Conservation (phyloP, 2,888 invertebrate species). For the Nemapogon koenigi region DNA sequence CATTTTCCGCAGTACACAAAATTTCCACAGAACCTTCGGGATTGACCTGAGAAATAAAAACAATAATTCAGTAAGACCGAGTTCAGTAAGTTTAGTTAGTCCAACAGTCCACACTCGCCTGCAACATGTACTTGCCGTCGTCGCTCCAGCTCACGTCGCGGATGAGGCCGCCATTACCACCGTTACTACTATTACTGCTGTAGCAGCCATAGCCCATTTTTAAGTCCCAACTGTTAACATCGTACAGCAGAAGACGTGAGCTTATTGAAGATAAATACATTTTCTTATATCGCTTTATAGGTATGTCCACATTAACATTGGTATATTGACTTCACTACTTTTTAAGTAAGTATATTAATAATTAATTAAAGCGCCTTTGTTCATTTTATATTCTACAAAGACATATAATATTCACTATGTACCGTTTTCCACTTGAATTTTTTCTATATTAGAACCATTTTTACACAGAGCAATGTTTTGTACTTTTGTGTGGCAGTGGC, state of each 20-base stretch:
- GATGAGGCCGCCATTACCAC: too few species aligned
- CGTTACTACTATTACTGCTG: constrained; percentile 42
- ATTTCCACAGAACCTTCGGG: constrained; percentile 50
- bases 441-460: too few species aligned
- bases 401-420: too few species aligned
- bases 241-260: constrained; percentile 61
- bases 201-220: constrained; percentile 56
- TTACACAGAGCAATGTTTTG: too few species aligned
- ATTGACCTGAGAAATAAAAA: constrained; percentile 40
- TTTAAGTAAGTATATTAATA: too few species aligned
- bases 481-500: too few species aligned
- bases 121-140: constrained; percentile 56
- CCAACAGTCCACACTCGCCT: constrained; percentile 28
- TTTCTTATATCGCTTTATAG: too few species aligned
- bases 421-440: too few species aligned
- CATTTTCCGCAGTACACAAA: constrained; percentile 43
- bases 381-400: too few species aligned
- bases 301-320: too few species aligned
- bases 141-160: constrained; percentile 58
- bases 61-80: neutral
- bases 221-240: constrained; percentile 58
- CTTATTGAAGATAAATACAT: constrained; percentile 67
- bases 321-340: neutral
- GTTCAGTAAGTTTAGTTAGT: neutral
- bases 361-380: too few species aligned